A percentile compares a stretch with the other conserved stretches of the same genome.
These are phyloP conservation scores for Caenorhabditis sp. DNA, from an alignment of 2,888 invertebrate species.

Conservation along the genomic window DNA sequence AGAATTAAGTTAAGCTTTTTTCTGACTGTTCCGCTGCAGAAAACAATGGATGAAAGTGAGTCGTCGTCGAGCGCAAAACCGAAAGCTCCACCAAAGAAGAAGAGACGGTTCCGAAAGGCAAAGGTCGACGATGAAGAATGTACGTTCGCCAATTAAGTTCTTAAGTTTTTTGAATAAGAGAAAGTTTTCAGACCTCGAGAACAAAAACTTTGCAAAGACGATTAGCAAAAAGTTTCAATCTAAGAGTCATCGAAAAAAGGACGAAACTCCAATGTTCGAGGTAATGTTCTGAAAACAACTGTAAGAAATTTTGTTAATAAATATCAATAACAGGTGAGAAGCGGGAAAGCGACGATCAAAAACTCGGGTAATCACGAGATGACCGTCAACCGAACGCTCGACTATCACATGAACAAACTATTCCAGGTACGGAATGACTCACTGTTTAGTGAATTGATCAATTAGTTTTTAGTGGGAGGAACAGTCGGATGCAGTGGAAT, in stretches of 20 bases:
- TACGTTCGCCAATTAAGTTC: conserved; percentile 13
- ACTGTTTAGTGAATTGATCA: not conserved
- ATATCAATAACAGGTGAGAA: conserved; percentile 37
- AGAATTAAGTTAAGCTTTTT: too few species aligned
- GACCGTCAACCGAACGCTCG: conserved; percentile 61
- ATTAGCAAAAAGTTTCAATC: conserved; percentile 47
- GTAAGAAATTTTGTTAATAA: not conserved
- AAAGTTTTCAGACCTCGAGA: conserved; percentile 48
- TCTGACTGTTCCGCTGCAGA: too few species aligned
- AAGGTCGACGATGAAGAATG: conserved; percentile 62
- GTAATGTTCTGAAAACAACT: not conserved
- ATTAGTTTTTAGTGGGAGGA: conserved; percentile 54
- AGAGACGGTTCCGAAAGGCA: conserved; percentile 30
- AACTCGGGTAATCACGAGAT: conserved; percentile 65
- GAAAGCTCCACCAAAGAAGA: conserved; percentile 42
- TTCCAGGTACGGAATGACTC: conserved; percentile 56
- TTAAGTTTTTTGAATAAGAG: too few species aligned
- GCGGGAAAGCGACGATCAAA: conserved; percentile 45
- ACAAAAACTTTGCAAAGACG: conserved; percentile 40
- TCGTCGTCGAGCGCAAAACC: conserved; percentile 8
- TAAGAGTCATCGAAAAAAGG: conserved; percentile 21
- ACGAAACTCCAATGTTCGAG: conserved; percentile 50
- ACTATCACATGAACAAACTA: conserved; percentile 62
- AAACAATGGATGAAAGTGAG: conserved; percentile 21
- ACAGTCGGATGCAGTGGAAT: conserved; percentile 39